Percentiles rank a stretch among this genome's conserved stretches.
phyloP scores from a whole-genome alignment of 2,797 vertebrate genomes.

The Syngnathus rostellatus region DNA sequence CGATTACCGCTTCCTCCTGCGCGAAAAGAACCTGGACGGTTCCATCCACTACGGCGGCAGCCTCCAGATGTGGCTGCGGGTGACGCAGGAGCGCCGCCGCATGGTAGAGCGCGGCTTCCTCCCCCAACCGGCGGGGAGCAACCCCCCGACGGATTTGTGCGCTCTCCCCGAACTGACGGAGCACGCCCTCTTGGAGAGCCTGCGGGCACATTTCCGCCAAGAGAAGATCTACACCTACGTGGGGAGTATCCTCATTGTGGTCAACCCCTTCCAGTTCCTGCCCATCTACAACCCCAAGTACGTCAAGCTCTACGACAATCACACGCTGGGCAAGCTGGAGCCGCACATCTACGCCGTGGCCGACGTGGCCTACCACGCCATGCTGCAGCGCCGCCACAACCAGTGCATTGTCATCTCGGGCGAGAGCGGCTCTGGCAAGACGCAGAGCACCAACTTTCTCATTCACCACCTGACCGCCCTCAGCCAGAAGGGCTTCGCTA shows the following conservation, averaged over 20 bases:
- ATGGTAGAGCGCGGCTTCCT: constrained; percentile 89
- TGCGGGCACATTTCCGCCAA: constrained; percentile 87
- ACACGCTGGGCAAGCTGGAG: constrained; percentile 87
- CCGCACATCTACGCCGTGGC: constrained; percentile 94
- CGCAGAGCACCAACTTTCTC: constrained; percentile 97
- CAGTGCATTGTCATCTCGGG: constrained; percentile 96
- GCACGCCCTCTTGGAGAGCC: constrained; percentile 84
- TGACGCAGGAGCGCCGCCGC: constrained; percentile 85
- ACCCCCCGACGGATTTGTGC: constrained; percentile 85
- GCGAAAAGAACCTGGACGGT: constrained; percentile 93
- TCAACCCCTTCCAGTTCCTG: constrained; percentile 94
- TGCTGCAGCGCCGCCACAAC: constrained; percentile 85
- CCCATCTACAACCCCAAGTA: constrained; percentile 97
- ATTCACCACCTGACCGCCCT: constrained; percentile 96
- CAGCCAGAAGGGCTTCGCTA: constrained; percentile 96
- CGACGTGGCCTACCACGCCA: constrained; percentile 90
- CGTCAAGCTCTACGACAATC: constrained; percentile 96
- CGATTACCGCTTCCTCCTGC: constrained; percentile 91
- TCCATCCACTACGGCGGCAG: constrained; percentile 88
- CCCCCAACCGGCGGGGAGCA: constrained; percentile 83
- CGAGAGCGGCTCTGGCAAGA: constrained; percentile 94
- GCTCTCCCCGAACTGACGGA: constrained; percentile 85
- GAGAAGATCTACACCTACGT: constrained; percentile 97
- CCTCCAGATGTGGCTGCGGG: constrained; percentile 90
- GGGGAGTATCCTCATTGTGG: constrained; percentile 90